Percentiles rank a stretch among this genome's conserved stretches.
These are phyloP conservation scores for Chalcosyrphus nemorum DNA, from an alignment of 2,888 invertebrate genomes.

Conservation along the genomic window DNA sequence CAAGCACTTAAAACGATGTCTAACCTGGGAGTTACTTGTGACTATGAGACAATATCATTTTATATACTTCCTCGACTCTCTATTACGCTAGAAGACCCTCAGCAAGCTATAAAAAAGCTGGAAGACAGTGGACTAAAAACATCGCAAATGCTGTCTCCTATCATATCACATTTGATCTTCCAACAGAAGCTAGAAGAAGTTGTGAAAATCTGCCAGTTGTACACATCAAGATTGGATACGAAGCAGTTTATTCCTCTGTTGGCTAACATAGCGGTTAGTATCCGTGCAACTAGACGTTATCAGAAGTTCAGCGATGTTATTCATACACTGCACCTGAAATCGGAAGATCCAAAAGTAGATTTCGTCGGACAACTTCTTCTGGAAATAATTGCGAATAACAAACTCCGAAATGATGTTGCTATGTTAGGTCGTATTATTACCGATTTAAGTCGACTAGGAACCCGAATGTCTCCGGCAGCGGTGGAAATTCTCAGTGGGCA, in stretches of 20 bases:
- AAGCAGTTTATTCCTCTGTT: conserved; percentile 83
- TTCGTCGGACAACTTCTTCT: conserved; percentile 84
- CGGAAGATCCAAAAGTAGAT: conserved; percentile 83
- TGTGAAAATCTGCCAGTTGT: conserved; percentile 75
- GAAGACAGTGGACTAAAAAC: conserved; percentile 77
- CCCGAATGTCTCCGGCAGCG: conserved; percentile 83
- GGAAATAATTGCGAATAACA: conserved; percentile 82
- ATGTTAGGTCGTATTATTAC: conserved; percentile 82
- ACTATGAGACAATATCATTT: conserved; percentile 84
- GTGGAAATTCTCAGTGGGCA: conserved; percentile 81
- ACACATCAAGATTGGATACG: conserved; percentile 83
- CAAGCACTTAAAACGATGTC: conserved; percentile 84
- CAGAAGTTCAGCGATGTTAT: conserved; percentile 83
- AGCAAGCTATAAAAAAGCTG: conserved; percentile 76
- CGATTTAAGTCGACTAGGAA: conserved; percentile 79
- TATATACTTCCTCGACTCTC: conserved; percentile 83
- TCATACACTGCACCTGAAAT: conserved; percentile 82
- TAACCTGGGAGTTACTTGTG: conserved; percentile 83
- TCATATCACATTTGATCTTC: conserved; percentile 77
- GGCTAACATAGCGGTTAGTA: conserved; percentile 81
- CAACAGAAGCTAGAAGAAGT: conserved; percentile 76
- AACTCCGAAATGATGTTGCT: conserved; percentile 81
- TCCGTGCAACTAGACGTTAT: conserved; percentile 82
- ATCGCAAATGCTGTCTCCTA: conserved; percentile 75
- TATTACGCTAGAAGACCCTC: conserved; percentile 76